A percentile compares a stretch with the other conserved stretches of the same genome.
phyloP scores from a whole-genome alignment of 2,888 invertebrate species.

The Ceramica pisi region DNA sequence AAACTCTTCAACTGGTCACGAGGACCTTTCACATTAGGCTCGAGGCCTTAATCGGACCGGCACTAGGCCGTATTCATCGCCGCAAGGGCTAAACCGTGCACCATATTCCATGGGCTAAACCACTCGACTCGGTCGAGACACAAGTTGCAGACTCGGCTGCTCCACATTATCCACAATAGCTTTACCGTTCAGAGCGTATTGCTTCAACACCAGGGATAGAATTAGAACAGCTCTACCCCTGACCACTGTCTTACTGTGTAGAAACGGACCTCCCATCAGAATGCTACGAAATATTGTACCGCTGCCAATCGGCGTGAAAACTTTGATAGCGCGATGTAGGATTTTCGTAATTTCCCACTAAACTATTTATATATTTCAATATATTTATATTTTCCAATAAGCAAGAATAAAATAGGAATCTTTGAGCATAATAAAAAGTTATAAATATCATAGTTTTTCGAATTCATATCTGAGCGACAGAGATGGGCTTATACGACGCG shows the following conservation, averaged over 20 bases:
- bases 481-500: slow-evolving; percentile 42
- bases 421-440: slow-evolving; percentile 11
- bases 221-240: slow-evolving; percentile 57
- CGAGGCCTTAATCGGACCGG: slow-evolving; percentile 41
- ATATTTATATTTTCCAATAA: not conserved
- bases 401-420: not conserved
- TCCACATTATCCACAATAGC: slow-evolving; percentile 59
- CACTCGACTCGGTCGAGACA: slow-evolving; percentile 51
- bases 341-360: slow-evolving; percentile 21
- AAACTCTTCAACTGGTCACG: slow-evolving; percentile 45
- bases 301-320: slow-evolving; percentile 43
- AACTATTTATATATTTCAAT: not conserved
- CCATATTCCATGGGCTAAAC: slow-evolving; percentile 36
- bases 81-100: slow-evolving; percentile 38
- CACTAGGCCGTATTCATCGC: slow-evolving; percentile 44
- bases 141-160: slow-evolving; percentile 52
- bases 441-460: slow-evolving; percentile 9
- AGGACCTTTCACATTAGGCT: slow-evolving; percentile 43
- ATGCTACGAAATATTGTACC: not conserved
- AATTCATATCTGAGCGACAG: slow-evolving; percentile 37
- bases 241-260: slow-evolving; percentile 65
- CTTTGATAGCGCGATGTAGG: slow-evolving; percentile 57
- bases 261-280: slow-evolving; percentile 63
- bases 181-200: slow-evolving; percentile 39
- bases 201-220: slow-evolving; percentile 54